Percentiles rank a stretch among this genome's conserved stretches.
Evolutionary conservation across 2,113 vertebrate genomes (phyloP).

Genomic region (Mesoclemmys tuberculata): DNA sequence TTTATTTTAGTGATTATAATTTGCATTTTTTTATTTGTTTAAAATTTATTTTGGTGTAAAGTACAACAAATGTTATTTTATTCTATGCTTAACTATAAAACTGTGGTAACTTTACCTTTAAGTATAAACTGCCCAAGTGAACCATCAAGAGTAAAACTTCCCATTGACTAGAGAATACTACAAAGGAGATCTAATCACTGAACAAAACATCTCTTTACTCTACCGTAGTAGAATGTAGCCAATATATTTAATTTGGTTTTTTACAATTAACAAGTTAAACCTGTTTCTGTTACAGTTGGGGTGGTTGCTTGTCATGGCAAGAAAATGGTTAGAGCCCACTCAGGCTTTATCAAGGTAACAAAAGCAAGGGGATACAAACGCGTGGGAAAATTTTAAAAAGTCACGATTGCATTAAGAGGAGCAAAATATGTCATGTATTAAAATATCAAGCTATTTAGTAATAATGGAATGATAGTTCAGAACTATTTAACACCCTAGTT

Average conservation of each 20-base stretch:
- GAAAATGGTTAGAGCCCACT: background rate
- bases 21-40: background rate
- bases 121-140: background rate
- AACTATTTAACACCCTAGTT: background rate
- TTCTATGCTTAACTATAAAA: background rate
- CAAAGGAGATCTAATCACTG: background rate
- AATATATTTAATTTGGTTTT: background rate
- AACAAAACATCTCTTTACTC: background rate
- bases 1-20: background rate
- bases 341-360: background rate
- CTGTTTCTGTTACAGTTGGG: background rate
- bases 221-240: background rate
- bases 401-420: background rate
- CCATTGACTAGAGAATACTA: background rate
- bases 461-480: background rate
- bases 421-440: background rate
- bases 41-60: background rate
- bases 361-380: background rate
- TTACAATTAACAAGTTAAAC: background rate
- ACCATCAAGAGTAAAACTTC: background rate
- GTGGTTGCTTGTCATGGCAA: background rate
- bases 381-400: background rate
- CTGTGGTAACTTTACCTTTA: background rate
- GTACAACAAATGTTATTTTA: background rate
- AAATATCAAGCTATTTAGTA: background rate